Percentiles rank a stretch among this genome's conserved stretches.
Evolutionary conservation across 2,888 invertebrate genomes (phyloP).

Genomic region (Chesias legatella): DNA sequence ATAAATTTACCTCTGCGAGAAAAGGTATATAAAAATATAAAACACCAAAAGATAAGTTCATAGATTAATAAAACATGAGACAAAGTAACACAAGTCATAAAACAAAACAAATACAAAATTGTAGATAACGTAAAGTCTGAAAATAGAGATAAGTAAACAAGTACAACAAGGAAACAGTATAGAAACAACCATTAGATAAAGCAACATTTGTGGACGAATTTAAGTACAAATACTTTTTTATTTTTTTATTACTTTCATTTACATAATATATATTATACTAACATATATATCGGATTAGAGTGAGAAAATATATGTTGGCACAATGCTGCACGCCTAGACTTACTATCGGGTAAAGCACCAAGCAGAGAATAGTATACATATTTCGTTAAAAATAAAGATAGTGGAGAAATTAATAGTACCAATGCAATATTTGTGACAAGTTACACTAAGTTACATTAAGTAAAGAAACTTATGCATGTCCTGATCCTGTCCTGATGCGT

Average conservation of each 20-base stretch:
- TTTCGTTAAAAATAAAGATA: too few species aligned
- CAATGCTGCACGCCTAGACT: too few species aligned
- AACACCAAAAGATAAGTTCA: background rate
- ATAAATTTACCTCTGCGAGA: conserved; percentile 7
- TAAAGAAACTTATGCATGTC: too few species aligned
- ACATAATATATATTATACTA: too few species aligned
- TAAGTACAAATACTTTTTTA: conserved; percentile 15
- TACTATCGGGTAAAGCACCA: conserved; percentile 1
- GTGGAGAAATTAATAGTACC: too few species aligned
- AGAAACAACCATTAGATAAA: conserved; percentile 7
- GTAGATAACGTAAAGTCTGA: conserved; percentile 1
- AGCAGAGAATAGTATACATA: too few species aligned
- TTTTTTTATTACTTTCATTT: too few species aligned
- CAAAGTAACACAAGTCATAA: background rate
- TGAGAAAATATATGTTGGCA: too few species aligned
- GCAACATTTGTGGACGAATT: conserved; percentile 12
- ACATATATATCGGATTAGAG: too few species aligned
- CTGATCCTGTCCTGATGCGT: too few species aligned
- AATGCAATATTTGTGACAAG: too few species aligned
- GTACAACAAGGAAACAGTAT: conserved; percentile 1
- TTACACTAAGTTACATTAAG: too few species aligned
- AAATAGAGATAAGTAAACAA: conserved; percentile 7
- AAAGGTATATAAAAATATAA: conserved; percentile 7
- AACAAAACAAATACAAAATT: background rate
- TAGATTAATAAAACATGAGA: background rate